A percentile compares a stretch with the other conserved stretches of the same genome.
These are phyloP conservation scores for Heliconius ismenius DNA, from an alignment of 2,888 invertebrate species.

Conservation along the genomic window DNA sequence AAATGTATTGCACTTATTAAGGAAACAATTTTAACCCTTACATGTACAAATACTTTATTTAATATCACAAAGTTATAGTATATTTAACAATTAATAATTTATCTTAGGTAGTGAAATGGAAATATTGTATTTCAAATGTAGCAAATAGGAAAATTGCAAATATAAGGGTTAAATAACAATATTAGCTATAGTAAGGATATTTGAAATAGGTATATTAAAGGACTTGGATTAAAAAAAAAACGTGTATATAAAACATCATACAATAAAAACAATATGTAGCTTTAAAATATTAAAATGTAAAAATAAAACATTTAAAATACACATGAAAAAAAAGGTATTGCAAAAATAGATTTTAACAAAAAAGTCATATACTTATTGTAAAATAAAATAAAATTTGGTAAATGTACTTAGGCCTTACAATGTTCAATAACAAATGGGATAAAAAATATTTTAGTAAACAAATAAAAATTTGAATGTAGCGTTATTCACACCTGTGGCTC, in stretches of 20 bases:
- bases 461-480: neutral
- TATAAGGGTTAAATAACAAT: constrained; percentile 25
- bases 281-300: neutral
- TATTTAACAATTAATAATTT: constrained; percentile 8
- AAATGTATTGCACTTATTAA: constrained; percentile 24
- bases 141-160: constrained; percentile 2
- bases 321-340: neutral
- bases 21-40: constrained; percentile 22
- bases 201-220: constrained; percentile 17
- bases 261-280: constrained; percentile 9
- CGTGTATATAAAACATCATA: neutral
- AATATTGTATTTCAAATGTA: neutral
- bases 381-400: constrained; percentile 4
- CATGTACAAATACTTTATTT: constrained; percentile 10
- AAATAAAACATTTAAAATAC: constrained; percentile 2
- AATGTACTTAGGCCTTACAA: constrained; percentile 1
- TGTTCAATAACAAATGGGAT: neutral
- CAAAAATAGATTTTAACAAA: neutral
- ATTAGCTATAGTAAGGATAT: neutral
- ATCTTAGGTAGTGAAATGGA: neutral
- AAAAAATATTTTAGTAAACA: neutral
- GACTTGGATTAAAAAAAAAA: constrained; percentile 6
- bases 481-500: neutral
- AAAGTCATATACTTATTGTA: neutral
- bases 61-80: constrained; percentile 20